Conservation (phyloP, 2,797 vertebrate genomes). For the Tadarida brasiliensis region DNA sequence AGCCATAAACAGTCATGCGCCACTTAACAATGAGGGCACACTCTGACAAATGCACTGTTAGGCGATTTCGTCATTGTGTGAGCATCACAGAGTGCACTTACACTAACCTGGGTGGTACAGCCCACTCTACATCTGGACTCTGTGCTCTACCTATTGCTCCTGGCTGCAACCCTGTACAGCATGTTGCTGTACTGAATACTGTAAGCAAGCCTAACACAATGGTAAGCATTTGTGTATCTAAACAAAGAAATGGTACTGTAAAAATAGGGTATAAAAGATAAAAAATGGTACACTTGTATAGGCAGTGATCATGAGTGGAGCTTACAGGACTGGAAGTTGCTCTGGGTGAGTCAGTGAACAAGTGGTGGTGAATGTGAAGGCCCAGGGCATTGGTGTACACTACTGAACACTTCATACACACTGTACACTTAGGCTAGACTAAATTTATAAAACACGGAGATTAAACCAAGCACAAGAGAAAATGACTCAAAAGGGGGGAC, state of each 20-base stretch:
- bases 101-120: no score
- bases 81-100: background rate
- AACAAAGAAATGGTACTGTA: background rate
- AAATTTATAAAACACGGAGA: background rate
- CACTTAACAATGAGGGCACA: no score
- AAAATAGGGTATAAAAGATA: background rate
- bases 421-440: background rate
- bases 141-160: background rate
- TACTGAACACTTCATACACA: background rate
- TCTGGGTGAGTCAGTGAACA: background rate
- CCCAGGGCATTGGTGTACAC: background rate
- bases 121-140: no score
- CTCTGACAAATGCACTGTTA: background rate
- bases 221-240: no score
- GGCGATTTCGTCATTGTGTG: background rate
- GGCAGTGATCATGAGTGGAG: background rate
- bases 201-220: background rate
- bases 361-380: background rate
- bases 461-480: background rate
- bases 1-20: background rate
- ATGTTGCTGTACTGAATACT: no score
- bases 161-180: background rate
- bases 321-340: background rate
- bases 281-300: no score
- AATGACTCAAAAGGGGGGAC: background rate